A percentile compares a stretch with the other conserved stretches of the same genome.
Evolutionary conservation across 2,113 vertebrate genomes (phyloP).

Genomic region (Cyprinodon tularosa): DNA sequence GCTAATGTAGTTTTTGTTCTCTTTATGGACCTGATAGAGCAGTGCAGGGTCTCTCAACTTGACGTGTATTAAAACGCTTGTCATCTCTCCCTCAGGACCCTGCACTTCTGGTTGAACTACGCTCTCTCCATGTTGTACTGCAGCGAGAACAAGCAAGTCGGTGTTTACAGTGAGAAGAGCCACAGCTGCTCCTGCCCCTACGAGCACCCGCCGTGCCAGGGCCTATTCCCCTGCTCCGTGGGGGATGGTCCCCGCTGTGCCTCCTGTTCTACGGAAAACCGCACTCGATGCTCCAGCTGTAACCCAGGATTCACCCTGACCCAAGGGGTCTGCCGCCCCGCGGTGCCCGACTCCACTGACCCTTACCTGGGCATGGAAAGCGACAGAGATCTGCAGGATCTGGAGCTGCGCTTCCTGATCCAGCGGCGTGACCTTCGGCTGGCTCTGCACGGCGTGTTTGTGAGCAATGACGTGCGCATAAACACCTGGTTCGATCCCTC

Average conservation of each 20-base stretch:
- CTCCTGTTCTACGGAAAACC: constrained; percentile 89
- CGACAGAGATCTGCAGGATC: constrained; percentile 88
- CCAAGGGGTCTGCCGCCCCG: constrained; percentile 88
- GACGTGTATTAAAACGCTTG: not conserved
- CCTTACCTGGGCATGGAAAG: constrained; percentile 93
- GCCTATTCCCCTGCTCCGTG: constrained; percentile 87
- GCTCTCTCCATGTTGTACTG: constrained; percentile 94
- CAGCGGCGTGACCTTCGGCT: constrained; percentile 90
- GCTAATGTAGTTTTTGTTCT: no score
- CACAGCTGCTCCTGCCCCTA: constrained; percentile 90
- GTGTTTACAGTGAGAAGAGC: constrained; percentile 88
- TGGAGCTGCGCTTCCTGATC: constrained; percentile 91
- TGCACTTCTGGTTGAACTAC: constrained; percentile 89
- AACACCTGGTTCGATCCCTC: constrained; percentile 97
- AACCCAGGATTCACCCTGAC: constrained; percentile 87
- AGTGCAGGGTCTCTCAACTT: no score
- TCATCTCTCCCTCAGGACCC: constrained; percentile 78
- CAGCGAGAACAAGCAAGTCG: constrained; percentile 86
- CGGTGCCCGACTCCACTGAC: constrained; percentile 92
- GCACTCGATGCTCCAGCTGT: constrained; percentile 90
- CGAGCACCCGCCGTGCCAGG: constrained; percentile 88
- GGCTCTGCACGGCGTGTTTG: constrained; percentile 90
- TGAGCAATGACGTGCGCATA: constrained; percentile 94
- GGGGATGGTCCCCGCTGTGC: constrained; percentile 87
- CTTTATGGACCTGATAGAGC: no score